Evolutionary conservation across 2,888 invertebrate genomes (phyloP).

Genomic region (Dermolepida albohirtum): DNA sequence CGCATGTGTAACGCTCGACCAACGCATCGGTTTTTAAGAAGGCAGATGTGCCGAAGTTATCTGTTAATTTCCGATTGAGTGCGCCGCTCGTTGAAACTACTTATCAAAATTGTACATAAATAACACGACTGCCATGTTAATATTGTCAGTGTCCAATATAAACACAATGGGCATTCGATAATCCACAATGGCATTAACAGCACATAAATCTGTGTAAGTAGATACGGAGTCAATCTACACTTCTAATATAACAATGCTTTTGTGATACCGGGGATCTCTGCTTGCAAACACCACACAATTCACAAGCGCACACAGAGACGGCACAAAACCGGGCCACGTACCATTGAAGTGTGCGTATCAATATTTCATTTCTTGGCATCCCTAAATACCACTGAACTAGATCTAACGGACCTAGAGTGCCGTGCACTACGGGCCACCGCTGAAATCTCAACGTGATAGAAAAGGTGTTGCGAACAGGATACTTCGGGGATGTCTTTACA

Average conservation of each 20-base stretch:
- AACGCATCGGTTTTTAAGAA: constrained; percentile 47
- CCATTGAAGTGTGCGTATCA: constrained; percentile 53
- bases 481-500: constrained; percentile 52
- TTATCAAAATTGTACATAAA: constrained; percentile 54
- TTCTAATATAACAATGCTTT: constrained; percentile 53
- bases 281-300: constrained; percentile 60
- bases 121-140: constrained; percentile 56
- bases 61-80: constrained; percentile 60
- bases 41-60: constrained; percentile 60
- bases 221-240: constrained; percentile 59
- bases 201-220: constrained; percentile 64
- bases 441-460: constrained; percentile 54
- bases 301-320: constrained; percentile 60
- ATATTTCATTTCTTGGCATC: constrained; percentile 55
- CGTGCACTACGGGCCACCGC: constrained; percentile 47
- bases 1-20: constrained; percentile 49
- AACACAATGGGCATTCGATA: constrained; percentile 63
- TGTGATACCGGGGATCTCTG: constrained; percentile 50
- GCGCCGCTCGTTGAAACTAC: constrained; percentile 58
- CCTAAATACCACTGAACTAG: constrained; percentile 60
- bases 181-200: constrained; percentile 63
- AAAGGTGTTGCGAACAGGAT: constrained; percentile 48
- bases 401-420: constrained; percentile 55
- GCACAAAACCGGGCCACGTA: constrained; percentile 60
- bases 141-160: constrained; percentile 63